Conservation (phyloP, 92 coral and sea anemone species). For the Porites cylindrica region DNA sequence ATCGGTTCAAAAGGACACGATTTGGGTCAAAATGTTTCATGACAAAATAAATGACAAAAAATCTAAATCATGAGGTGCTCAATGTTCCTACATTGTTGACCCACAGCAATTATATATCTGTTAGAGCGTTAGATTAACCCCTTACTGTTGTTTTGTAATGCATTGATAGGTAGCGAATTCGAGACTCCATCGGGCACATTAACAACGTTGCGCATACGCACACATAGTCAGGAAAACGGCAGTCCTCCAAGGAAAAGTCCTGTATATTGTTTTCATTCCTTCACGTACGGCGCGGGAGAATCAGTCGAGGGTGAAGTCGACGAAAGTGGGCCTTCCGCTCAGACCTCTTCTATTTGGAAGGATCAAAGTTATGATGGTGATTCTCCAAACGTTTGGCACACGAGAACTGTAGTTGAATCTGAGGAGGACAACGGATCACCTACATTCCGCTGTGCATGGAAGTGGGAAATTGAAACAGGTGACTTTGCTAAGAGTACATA, state of each 20-base stretch:
- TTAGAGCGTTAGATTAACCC: background rate
- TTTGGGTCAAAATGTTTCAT: too few relatives aligned
- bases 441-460: conserved; percentile 8
- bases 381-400: conserved; percentile 34
- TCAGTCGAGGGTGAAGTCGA: background rate
- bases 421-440: conserved; percentile 39
- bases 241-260: conserved; percentile 34
- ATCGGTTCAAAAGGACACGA: too few relatives aligned
- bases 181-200: conserved; percentile 16
- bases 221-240: background rate
- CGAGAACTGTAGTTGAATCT: conserved; percentile 35
- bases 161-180: conserved; percentile 9
- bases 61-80: too few relatives aligned
- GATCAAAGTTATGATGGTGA: conserved; percentile 36
- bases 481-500: background rate
- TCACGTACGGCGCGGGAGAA: conserved; percentile 33
- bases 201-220: conserved; percentile 11
- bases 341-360: background rate
- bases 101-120: too few relatives aligned
- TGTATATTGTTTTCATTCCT: conserved; percentile 45
- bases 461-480: background rate
- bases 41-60: too few relatives aligned
- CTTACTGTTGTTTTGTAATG: background rate
- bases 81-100: too few relatives aligned
- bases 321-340: background rate